phyloP scores from a whole-genome alignment of 2,888 invertebrate species.

The Drosophila algonquin region DNA sequence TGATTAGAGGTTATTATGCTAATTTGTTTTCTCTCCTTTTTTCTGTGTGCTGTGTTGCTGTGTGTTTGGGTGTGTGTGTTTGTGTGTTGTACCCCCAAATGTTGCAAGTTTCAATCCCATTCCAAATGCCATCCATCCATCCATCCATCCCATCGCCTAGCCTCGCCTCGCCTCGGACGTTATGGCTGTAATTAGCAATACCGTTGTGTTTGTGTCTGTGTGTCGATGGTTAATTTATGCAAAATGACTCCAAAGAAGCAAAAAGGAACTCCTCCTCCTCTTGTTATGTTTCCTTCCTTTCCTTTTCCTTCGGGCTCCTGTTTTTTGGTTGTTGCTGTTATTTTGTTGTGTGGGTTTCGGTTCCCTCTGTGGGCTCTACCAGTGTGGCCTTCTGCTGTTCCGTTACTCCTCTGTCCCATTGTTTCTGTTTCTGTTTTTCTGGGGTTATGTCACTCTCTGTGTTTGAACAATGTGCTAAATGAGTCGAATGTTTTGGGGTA shows the following conservation, averaged over 20 bases:
- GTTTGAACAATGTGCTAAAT: slow-evolving; percentile 74
- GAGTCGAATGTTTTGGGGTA: slow-evolving; percentile 65
- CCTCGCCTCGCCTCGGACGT: slow-evolving; percentile 64
- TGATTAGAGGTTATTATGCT: slow-evolving; percentile 80
- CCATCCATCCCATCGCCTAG: slow-evolving; percentile 7
- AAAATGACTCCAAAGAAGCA: slow-evolving; percentile 40
- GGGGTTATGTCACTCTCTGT: slow-evolving; percentile 57
- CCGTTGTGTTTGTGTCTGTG: slow-evolving; percentile 67
- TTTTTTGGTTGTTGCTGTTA: slow-evolving; percentile 1
- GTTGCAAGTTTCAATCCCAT: slow-evolving; percentile 18
- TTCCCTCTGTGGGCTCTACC: not conserved
- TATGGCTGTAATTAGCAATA: slow-evolving; percentile 75
- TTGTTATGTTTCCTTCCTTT: slow-evolving; percentile 28
- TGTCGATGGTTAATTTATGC: slow-evolving; percentile 74
- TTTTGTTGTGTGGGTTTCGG: not conserved
- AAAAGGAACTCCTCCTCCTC: slow-evolving; percentile 1
- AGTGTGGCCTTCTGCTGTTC: too few relatives aligned
- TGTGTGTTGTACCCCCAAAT: not conserved
- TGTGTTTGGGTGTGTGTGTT: not conserved
- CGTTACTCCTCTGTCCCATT: too few relatives aligned
- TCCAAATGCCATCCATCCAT: slow-evolving; percentile 8
- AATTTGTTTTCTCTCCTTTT: slow-evolving; percentile 57
- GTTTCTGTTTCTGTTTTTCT: slow-evolving; percentile 36
- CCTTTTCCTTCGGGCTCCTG: slow-evolving; percentile 31
- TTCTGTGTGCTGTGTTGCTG: too few relatives aligned